Evolutionary conservation across 2,797 vertebrate genomes (phyloP).

Genomic region (Rallus crepitans): DNA sequence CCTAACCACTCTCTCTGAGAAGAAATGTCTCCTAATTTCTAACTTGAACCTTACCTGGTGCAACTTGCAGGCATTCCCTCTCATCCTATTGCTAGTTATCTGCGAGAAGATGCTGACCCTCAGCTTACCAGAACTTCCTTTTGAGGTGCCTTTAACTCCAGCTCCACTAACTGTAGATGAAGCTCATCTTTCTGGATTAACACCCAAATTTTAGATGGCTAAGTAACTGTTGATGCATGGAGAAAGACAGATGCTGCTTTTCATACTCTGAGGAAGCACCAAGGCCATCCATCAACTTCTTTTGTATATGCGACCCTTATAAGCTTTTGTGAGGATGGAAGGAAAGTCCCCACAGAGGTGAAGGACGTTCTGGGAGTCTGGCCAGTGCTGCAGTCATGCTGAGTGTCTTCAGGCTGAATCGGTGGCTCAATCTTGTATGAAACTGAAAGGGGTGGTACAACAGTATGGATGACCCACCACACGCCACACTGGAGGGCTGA

Average conservation of each 20-base stretch:
- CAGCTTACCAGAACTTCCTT: neutral
- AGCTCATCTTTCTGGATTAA: neutral
- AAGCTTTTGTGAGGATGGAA: neutral
- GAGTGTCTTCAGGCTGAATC: neutral
- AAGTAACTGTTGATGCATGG: neutral
- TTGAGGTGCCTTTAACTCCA: neutral
- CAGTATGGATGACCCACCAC: neutral
- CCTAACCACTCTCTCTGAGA: too few relatives aligned
- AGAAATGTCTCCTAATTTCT: too few relatives aligned
- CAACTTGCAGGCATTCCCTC: too few relatives aligned
- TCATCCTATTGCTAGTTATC: too few relatives aligned
- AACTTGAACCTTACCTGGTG: too few relatives aligned
- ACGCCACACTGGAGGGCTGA: accelerated
- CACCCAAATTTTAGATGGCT: neutral
- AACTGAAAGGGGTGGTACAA: neutral
- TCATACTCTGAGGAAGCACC: neutral
- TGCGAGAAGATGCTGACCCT: too few relatives aligned
- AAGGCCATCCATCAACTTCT: neutral
- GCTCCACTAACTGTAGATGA: neutral
- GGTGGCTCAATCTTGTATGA: neutral
- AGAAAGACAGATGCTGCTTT: neutral
- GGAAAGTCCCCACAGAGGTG: neutral
- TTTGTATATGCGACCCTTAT: accelerated
- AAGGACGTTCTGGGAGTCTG: neutral
- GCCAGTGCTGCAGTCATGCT: neutral